Evolutionary conservation across 2,888 invertebrate genomes (phyloP).

Genomic region (Plagodis pulveraria): DNA sequence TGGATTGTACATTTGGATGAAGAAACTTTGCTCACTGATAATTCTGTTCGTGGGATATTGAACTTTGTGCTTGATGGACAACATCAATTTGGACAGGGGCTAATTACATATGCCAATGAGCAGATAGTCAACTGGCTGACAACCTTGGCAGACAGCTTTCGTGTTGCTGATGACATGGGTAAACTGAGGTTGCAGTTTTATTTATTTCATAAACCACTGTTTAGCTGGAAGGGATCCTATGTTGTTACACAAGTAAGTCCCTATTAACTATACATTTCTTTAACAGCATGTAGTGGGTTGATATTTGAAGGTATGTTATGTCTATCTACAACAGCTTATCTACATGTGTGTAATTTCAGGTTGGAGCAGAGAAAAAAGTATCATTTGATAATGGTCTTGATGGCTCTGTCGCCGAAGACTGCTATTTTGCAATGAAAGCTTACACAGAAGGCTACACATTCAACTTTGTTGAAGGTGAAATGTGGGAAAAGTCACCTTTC

Average conservation of each 20-base stretch:
- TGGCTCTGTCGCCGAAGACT: constrained; percentile 99
- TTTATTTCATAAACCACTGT: constrained; percentile 96
- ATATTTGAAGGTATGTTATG: too few species aligned
- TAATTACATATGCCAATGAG: constrained; percentile 98
- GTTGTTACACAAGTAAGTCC: constrained; percentile 95
- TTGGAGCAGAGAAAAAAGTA: constrained; percentile 94
- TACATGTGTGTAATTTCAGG: constrained; percentile 80
- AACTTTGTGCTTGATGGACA: constrained; percentile 98
- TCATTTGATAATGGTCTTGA: constrained; percentile 98
- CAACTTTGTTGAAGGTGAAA: constrained; percentile 98
- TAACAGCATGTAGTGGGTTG: too few species aligned
- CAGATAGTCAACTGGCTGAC: constrained; percentile 98
- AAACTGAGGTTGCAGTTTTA: constrained; percentile 96
- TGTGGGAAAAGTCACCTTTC: constrained; percentile 99
- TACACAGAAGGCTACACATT: constrained; percentile 95
- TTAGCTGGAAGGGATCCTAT: constrained; percentile 99
- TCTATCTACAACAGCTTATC: background rate
- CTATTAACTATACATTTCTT: background rate
- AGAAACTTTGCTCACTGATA: constrained; percentile 97
- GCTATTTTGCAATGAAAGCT: constrained; percentile 98
- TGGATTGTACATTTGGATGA: constrained; percentile 99
- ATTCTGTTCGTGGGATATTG: constrained; percentile 94
- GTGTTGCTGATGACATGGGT: constrained; percentile 99
- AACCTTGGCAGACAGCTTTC: constrained; percentile 97
- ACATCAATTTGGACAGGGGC: constrained; percentile 97